Evolutionary conservation across 1,140 invertebrate genomes (phyloP).

Genomic region (Andrena cerasifolii): DNA sequence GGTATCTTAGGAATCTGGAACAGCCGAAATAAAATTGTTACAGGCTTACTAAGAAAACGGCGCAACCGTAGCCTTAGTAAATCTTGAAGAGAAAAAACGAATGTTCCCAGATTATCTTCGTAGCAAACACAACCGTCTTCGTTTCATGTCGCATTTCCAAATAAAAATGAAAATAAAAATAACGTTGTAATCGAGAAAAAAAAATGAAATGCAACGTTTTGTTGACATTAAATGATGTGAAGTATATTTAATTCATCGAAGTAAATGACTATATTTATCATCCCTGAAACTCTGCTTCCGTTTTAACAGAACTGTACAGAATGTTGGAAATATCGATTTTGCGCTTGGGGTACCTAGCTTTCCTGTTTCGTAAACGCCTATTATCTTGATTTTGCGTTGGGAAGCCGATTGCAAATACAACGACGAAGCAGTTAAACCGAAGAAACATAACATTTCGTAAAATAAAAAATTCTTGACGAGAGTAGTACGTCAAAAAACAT

Average conservation of each 20-base stretch:
- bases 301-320: not conserved
- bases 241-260: not conserved
- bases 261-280: not conserved
- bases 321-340: conserved; percentile 18
- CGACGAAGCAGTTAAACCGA: no score
- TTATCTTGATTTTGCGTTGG: no score
- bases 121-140: no score
- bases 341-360: no score
- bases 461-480: no score
- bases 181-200: not conserved
- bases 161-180: no score
- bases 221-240: not conserved
- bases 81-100: not conserved
- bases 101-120: no score
- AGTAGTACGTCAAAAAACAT: no score
- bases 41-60: not conserved
- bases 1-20: conserved; percentile 90
- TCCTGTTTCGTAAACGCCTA: not conserved
- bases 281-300: not conserved
- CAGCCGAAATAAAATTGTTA: not conserved
- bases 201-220: not conserved
- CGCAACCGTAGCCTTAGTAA: not conserved
- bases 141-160: no score
- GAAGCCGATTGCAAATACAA: no score
- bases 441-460: no score